A percentile compares a stretch with the other conserved stretches of the same genome.
These are phyloP conservation scores for Eupithecia abbreviata DNA, from an alignment of 2,888 invertebrate genomes.

Conservation along the genomic window DNA sequence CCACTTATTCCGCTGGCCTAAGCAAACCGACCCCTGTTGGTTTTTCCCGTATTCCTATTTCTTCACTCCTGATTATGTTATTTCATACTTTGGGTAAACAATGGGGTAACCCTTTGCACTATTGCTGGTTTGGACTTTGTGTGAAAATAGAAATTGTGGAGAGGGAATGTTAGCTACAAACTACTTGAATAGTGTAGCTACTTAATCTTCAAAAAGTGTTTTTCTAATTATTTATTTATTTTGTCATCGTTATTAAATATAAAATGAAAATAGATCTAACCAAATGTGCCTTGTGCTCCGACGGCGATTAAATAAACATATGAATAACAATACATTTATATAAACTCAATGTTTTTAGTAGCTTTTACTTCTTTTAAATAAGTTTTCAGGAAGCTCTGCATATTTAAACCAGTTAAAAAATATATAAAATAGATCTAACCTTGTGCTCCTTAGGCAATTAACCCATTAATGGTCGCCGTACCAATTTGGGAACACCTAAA, in stretches of 20 bases:
- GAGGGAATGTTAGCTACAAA: slow-evolving; percentile 44
- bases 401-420: too few relatives aligned
- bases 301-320: too few relatives aligned
- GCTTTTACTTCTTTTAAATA: too few relatives aligned
- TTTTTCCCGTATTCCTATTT: slow-evolving; percentile 82
- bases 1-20: slow-evolving; percentile 83
- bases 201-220: background rate
- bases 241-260: too few relatives aligned
- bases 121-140: slow-evolving; percentile 61
- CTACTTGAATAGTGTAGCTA: background rate
- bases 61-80: slow-evolving; percentile 84
- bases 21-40: slow-evolving; percentile 82
- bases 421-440: too few relatives aligned
- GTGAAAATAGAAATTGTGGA: slow-evolving; percentile 59
- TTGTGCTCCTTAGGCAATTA: too few relatives aligned
- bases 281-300: too few relatives aligned
- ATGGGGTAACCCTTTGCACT: slow-evolving; percentile 81
- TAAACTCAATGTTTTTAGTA: background rate
- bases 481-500: too few relatives aligned
- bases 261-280: too few relatives aligned
- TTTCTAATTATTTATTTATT: too few relatives aligned
- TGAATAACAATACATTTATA: background rate
- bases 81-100: slow-evolving; percentile 83
- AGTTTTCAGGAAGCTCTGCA: too few relatives aligned
- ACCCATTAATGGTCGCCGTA: too few relatives aligned